Percentiles rank a stretch among this genome's conserved stretches.
Conservation (phyloP, 2,888 invertebrate species). For the Rhaphigaster nebulosa region DNA sequence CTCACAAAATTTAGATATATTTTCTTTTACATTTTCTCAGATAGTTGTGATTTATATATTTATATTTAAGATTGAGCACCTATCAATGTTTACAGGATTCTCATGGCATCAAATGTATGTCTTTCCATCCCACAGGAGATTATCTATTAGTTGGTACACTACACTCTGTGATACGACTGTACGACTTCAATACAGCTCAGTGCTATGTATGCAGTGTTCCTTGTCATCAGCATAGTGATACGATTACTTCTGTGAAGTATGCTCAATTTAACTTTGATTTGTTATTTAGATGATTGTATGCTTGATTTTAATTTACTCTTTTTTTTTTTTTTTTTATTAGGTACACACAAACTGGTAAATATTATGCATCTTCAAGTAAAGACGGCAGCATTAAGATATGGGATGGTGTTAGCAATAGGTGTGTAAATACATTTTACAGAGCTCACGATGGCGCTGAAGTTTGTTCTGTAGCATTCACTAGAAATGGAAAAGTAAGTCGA, state of each 20-base stretch:
- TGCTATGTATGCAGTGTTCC: conserved; percentile 95
- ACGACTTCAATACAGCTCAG: conserved; percentile 95
- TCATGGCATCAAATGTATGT: conserved; percentile 88
- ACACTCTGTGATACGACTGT: conserved; percentile 90
- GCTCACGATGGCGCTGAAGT: conserved; percentile 97
- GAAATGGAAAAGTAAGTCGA: conserved; percentile 90
- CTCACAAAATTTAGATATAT: neutral
- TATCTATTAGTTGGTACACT: conserved; percentile 93
- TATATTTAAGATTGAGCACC: too few relatives aligned
- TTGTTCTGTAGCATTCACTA: conserved; percentile 92
- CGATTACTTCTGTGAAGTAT: conserved; percentile 82
- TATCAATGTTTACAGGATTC: conserved; percentile 78
- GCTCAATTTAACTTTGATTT: neutral
- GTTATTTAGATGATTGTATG: neutral
- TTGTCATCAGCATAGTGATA: conserved; percentile 84
- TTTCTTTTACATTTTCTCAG: neutral
- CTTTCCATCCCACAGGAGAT: conserved; percentile 96
- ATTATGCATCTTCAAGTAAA: conserved; percentile 88
- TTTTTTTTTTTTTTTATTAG: conserved; percentile 68
- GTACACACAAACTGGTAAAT: conserved; percentile 79
- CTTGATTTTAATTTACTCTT: neutral
- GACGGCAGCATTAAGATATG: conserved; percentile 96
- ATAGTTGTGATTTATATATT: too few relatives aligned
- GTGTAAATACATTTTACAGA: conserved; percentile 92
- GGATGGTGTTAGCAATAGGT: conserved; percentile 95